Base-by-base conservation (phyloP, 2,888 invertebrate species). In the Dryomyza anilis region DNA sequence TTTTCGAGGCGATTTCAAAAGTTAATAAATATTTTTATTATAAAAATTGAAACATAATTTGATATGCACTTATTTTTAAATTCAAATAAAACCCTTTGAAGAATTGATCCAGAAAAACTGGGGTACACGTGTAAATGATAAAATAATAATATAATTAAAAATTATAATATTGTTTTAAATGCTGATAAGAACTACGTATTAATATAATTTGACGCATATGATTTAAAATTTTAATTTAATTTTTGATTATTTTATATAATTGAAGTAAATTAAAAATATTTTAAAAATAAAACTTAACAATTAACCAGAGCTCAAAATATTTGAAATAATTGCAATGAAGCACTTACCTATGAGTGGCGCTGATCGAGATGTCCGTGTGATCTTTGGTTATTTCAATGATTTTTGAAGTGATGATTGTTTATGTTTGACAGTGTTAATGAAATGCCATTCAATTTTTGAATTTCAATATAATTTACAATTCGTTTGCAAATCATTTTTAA, bases 291-390 rank as follows among this genome's bases (percentile, higher is more conserved):
- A 61, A 64, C 52, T 25, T 45, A 27, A 60, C 21, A 52, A 66
- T 55, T 59, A 61, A 65, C 58, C 55, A 62, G 52, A 67, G 62
- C 3, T 16, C n/a, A n/a, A 8, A 25, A 39, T 25, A 27, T 8
- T 21, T 10, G 67, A 70, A 69, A n/a, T n/a, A 68, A 64, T 36
- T 63, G 73, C 5, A 57, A 19, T 14, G n/a, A 16, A 14, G 48
- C 8, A 59, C 83, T 83, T 82, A 83, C 83, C 83, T 83, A 72
- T 83, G 83, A 57, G 78, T 82, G 66, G 82, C 81, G 71, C 82
- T 82, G 76, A 83, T 79, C 67, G 81, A 80, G 66, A 81, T 78
- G 74, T 83, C 83, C 77, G 83, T 83, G 68, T 82, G 81, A 76
- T 83, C 83, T 83, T 79, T 72, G 71, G 57, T 56, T 21, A 36